Evolutionary conservation across 2,888 invertebrate species (phyloP).

Genomic region (Dasysyrphus tricinctus): DNA sequence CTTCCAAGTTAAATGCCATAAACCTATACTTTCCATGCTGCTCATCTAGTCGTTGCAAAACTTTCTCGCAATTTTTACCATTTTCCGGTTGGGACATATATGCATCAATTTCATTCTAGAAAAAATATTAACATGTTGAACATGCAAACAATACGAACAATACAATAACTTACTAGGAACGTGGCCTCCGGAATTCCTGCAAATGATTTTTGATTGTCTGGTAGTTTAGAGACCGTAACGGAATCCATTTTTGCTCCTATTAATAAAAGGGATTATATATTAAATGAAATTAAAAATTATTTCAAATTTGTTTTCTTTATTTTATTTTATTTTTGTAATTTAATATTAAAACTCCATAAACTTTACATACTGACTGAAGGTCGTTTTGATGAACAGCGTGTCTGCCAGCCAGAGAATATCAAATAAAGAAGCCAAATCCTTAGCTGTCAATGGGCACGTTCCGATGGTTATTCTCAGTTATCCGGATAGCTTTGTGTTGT

Average conservation of each 20-base stretch:
- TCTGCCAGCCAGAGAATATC: too few species aligned
- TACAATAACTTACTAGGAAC: constrained; percentile 89
- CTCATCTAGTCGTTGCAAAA: constrained; percentile 94
- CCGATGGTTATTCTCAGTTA: too few species aligned
- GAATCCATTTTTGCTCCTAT: constrained; percentile 78
- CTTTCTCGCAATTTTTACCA: constrained; percentile 92
- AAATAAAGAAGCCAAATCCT: too few species aligned
- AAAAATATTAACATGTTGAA: neutral
- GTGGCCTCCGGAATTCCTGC: constrained; percentile 94
- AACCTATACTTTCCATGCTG: constrained; percentile 98
- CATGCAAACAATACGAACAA: constrained; percentile 67
- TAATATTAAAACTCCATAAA: too few species aligned
- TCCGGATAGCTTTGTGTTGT: too few species aligned
- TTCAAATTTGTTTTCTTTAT: too few species aligned
- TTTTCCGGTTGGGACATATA: constrained; percentile 95
- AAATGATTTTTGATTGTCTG: constrained; percentile 85
- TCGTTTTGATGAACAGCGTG: too few species aligned
- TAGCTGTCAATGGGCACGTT: too few species aligned
- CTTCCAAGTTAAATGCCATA: constrained; percentile 96
- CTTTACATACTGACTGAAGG: too few species aligned
- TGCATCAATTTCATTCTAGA: constrained; percentile 96
- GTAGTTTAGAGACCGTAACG: constrained; percentile 83
- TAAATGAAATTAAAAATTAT: too few species aligned
- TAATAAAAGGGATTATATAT: too few species aligned
- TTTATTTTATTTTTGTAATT: too few species aligned